phyloP scores from a whole-genome alignment of 2,888 invertebrate genomes.

The Zaprionus obscuricornis region DNA sequence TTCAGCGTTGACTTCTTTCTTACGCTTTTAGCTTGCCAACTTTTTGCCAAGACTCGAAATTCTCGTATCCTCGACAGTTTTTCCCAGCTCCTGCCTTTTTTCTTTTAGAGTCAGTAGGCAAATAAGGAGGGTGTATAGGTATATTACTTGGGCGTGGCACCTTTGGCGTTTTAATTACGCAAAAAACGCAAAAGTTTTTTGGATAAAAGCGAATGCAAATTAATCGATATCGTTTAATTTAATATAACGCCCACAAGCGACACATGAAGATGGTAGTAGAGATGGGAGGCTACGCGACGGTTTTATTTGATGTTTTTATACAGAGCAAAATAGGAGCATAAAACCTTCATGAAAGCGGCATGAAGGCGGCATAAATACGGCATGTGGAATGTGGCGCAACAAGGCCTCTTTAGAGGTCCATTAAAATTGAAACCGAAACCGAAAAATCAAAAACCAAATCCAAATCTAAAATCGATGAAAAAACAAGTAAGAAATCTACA shows the following conservation, averaged over 20 bases:
- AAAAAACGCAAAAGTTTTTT: slow-evolving; percentile 58
- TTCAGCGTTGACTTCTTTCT: slow-evolving; percentile 66
- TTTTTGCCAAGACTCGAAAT: slow-evolving; percentile 65
- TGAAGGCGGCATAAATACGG: slow-evolving; percentile 29
- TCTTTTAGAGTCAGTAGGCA: slow-evolving; percentile 42
- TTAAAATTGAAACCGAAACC: slow-evolving; percentile 29
- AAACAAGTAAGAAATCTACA: no score
- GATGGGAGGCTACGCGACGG: slow-evolving; percentile 6
- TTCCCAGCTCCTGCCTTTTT: slow-evolving; percentile 7
- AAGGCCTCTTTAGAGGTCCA: slow-evolving; percentile 12
- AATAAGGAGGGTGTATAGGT: slow-evolving; percentile 37
- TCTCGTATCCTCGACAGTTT: slow-evolving; percentile 21
- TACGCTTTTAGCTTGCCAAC: slow-evolving; percentile 54
- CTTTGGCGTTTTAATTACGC: slow-evolving; percentile 75
- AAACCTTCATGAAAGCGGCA: slow-evolving; percentile 21
- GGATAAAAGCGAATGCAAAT: slow-evolving; percentile 66
- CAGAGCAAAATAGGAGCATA: slow-evolving; percentile 8
- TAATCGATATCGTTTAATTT: slow-evolving; percentile 73
- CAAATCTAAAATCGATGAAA: no score
- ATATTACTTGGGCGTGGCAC: slow-evolving; percentile 65
- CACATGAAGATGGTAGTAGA: background rate
- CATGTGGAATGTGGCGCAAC: background rate
- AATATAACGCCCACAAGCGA: slow-evolving; percentile 46
- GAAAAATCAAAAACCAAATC: no score
- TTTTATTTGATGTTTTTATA: slow-evolving; percentile 44